A percentile compares a stretch with the other conserved stretches of the same genome.
Evolutionary conservation across 2,888 invertebrate genomes (phyloP).

Genomic region (Hypena proboscidalis): DNA sequence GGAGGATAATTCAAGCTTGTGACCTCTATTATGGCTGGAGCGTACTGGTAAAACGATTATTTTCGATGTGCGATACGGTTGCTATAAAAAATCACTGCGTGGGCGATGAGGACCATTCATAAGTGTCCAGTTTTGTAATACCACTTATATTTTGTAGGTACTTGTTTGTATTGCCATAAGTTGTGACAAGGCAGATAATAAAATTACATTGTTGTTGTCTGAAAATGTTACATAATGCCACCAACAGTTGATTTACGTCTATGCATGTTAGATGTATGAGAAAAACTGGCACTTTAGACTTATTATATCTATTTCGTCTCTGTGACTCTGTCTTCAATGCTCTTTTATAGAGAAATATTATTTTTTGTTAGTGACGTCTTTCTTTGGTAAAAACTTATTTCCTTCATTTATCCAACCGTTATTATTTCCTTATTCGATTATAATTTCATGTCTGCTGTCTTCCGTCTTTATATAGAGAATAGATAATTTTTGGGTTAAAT

Average conservation of each 20-base stretch:
- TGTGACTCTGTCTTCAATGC: neutral
- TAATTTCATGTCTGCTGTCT: constrained; percentile 12
- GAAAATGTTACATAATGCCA: constrained; percentile 31
- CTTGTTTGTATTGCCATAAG: constrained; percentile 24
- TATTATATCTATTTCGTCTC: neutral
- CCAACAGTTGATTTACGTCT: constrained; percentile 4
- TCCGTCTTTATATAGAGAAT: constrained; percentile 17
- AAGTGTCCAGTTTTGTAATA: constrained; percentile 57
- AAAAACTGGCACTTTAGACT: neutral
- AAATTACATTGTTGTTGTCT: constrained; percentile 24
- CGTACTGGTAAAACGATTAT: constrained; percentile 77
- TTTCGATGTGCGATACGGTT: constrained; percentile 49
- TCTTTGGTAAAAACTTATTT: neutral
- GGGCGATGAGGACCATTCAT: constrained; percentile 60
- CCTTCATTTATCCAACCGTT: constrained; percentile 17
- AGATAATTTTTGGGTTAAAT: constrained; percentile 15
- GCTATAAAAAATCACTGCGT: constrained; percentile 54
- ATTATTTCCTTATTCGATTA: constrained; percentile 22
- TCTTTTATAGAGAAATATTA: neutral
- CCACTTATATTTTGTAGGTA: constrained; percentile 38
- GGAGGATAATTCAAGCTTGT: constrained; percentile 38
- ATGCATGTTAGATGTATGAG: constrained; percentile 3
- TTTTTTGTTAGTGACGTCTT: neutral
- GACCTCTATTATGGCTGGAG: constrained; percentile 63
- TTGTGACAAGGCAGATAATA: constrained; percentile 30